phyloP scores from a whole-genome alignment of 2,888 invertebrate species.

The Euplexia lucipara region DNA sequence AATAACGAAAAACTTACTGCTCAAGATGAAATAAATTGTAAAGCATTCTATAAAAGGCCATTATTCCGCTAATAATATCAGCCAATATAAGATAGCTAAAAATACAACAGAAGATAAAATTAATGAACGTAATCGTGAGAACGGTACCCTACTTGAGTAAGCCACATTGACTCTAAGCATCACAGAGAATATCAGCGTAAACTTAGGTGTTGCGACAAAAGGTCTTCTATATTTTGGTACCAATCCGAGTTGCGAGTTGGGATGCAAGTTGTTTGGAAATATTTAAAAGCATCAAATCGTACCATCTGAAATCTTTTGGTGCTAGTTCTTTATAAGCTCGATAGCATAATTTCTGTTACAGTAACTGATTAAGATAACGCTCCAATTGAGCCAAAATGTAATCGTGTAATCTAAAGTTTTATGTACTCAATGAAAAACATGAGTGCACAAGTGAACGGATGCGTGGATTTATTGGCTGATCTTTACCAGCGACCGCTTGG shows the following conservation, averaged over 20 bases:
- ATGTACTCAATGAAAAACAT: slow-evolving; percentile 15
- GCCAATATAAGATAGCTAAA: slow-evolving; percentile 45
- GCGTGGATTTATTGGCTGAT: slow-evolving; percentile 70
- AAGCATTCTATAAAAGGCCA: slow-evolving; percentile 12
- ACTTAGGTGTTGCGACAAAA: slow-evolving; percentile 49
- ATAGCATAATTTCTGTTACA: slow-evolving; percentile 5
- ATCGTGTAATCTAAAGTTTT: neutral
- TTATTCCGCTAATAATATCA: slow-evolving; percentile 37
- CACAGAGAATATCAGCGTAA: slow-evolving; percentile 44
- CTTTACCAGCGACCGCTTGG: slow-evolving; percentile 62
- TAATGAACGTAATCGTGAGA: slow-evolving; percentile 62
- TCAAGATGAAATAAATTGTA: slow-evolving; percentile 18
- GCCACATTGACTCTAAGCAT: slow-evolving; percentile 44
- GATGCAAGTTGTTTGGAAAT: slow-evolving; percentile 13
- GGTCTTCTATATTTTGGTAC: slow-evolving; percentile 51
- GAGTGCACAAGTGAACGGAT: slow-evolving; percentile 61
- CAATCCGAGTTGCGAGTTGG: slow-evolving; percentile 3
- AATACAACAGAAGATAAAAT: slow-evolving; percentile 49
- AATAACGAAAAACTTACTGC: slow-evolving; percentile 2
- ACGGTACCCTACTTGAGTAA: slow-evolving; percentile 53
- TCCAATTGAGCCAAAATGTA: neutral
- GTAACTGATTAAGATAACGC: neutral
- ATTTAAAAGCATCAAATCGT: slow-evolving; percentile 3
- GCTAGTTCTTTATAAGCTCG: slow-evolving; percentile 3
- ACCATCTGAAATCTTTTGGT: neutral